Conservation (phyloP, 2,113 vertebrate genomes). For the Lethenteron reissneri region DNA sequence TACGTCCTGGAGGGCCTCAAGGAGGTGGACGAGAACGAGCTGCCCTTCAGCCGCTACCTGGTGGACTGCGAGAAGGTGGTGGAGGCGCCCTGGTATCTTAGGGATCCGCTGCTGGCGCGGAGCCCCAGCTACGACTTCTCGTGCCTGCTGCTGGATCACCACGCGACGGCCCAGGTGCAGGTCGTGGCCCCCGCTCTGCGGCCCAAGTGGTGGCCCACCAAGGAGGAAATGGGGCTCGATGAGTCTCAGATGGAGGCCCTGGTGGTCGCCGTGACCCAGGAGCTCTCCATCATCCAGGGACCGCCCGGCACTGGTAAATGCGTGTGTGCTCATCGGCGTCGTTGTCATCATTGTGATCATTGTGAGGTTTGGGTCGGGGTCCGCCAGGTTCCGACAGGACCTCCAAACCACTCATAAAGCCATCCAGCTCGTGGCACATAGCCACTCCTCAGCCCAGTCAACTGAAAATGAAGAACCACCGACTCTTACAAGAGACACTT, state of each 20-base stretch:
- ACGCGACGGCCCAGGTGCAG: slow-evolving; percentile 9
- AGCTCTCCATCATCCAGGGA: slow-evolving; percentile 74
- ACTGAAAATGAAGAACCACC: too few species aligned
- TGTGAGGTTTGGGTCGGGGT: not conserved
- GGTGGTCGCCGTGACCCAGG: slow-evolving; percentile 61
- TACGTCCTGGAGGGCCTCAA: slow-evolving; percentile 66
- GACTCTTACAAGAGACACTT: too few species aligned
- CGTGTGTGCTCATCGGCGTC: not conserved
- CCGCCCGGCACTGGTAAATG: slow-evolving; percentile 71
- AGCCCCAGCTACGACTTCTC: slow-evolving; percentile 30
- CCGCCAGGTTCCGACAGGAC: too few species aligned
- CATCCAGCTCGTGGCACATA: too few species aligned
- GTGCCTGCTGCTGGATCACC: slow-evolving; percentile 16
- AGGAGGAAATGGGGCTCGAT: slow-evolving; percentile 45
- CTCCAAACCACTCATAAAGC: too few species aligned
- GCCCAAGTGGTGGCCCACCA: slow-evolving; percentile 34
- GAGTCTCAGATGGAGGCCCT: slow-evolving; percentile 60
- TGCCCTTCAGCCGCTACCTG: slow-evolving; percentile 67
- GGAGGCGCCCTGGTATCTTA: slow-evolving; percentile 35
- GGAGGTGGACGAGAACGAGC: slow-evolving; percentile 30
- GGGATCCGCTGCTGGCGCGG: not conserved
- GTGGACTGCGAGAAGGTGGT: slow-evolving; percentile 44
- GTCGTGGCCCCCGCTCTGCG: slow-evolving; percentile 26
- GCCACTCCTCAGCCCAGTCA: too few species aligned
- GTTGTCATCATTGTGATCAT: not conserved